These are phyloP conservation scores for Pipra filicauda DNA, from an alignment of 2,113 vertebrate species.

Conservation along the genomic window DNA sequence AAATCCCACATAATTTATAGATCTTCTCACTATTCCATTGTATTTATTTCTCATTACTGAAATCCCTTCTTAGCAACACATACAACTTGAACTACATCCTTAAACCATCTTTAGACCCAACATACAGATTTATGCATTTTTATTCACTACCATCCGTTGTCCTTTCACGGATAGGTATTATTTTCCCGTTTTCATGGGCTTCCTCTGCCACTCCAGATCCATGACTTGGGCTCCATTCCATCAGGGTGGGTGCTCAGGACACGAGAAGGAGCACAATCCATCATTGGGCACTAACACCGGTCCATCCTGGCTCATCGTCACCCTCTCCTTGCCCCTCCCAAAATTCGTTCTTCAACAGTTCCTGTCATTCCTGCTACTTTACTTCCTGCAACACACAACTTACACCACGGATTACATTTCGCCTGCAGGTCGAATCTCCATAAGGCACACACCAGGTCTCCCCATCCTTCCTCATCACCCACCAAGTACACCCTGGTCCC, in stretches of 20 bases:
- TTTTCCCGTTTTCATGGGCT: not conserved
- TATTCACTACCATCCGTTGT: not conserved
- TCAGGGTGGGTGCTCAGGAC: not conserved
- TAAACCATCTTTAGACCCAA: not conserved
- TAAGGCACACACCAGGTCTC: not conserved
- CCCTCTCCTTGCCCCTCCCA: not conserved
- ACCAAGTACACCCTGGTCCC: not conserved
- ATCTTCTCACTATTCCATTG: not conserved
- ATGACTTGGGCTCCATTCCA: not conserved
- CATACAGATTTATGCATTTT: not conserved
- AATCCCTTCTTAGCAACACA: not conserved
- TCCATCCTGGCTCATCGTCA: not conserved
- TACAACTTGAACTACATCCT: not conserved
- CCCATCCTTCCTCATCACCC: not conserved
- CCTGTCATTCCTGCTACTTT: not conserved
- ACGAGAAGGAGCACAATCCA: not conserved
- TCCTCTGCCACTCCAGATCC: not conserved
- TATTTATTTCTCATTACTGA: not conserved
- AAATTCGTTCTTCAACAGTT: not conserved
- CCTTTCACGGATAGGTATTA: not conserved
- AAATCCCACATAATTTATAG: not conserved
- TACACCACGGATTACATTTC: not conserved
- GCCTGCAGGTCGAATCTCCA: not conserved
- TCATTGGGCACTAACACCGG: not conserved
- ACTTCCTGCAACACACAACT: not conserved